Evolutionary conservation across 2,888 invertebrate genomes (phyloP), one percentile per base, ranked within the genome.

Genomic region (Eristalis pertinax): DNA sequence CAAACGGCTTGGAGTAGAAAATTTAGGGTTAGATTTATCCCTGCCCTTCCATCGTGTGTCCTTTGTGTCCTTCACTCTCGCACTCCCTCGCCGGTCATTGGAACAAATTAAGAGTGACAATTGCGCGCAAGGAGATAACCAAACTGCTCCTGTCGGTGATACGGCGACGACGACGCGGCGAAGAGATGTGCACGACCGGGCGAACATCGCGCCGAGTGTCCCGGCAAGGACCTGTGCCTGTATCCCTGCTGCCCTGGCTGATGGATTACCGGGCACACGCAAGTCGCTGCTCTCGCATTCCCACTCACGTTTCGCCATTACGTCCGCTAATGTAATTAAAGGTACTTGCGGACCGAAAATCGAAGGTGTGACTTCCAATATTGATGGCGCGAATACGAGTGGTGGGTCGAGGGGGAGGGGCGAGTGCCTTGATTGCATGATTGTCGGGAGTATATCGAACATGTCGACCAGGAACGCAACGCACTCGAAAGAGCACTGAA

Each of bases 1-100:
- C 50, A 50, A 50, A n/a, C 19, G 50, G 50, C 50, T 50, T 50
- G 50, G 19, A 50, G 50, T 50, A 8, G 50, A 19, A 19, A 50
- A 50, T 50, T 50, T 50, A 50, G 50, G 50, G 50, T 50, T 50
- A 50, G 50, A 50, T 50, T 50, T 50, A 50, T 50, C 50, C 50
- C 50, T 50, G 50, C 50, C 50, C 50, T n/a, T 50, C 1, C 50
- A 50, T n/a, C n/a, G 19, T 5, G 43, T 50, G 50, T 50, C 50
- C 50, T 50, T 50, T 50, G 50, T 50, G 50, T 50, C 19, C 8
- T 7, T 19, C 50, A n/a, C 43, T 15, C 43, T 43, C 15, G n/a
- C 43, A 2, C 43, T 15, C 15, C 7, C 7, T 19, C 50, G 19
- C 50, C 19, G 50, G 19, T 50, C 50, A 50, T 50, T 50, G 50